phyloP scores from a whole-genome alignment of 2,113 vertebrate species.

The Trichomycterus rosablanca region DNA sequence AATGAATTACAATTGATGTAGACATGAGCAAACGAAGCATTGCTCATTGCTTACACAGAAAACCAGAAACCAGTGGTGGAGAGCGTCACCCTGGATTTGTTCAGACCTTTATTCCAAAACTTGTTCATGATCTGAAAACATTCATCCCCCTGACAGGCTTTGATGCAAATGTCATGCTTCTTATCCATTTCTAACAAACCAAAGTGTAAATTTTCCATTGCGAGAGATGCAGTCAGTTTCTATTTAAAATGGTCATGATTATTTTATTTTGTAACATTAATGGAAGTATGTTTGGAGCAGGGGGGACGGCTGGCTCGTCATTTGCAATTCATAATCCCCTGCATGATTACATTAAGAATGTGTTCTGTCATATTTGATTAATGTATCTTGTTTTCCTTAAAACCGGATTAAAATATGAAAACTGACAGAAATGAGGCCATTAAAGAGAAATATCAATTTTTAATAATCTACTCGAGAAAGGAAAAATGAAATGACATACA shows the following conservation, averaged over 20 bases:
- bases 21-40: constrained; percentile 39
- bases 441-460: constrained; percentile 90
- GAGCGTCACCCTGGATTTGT: no score
- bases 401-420: constrained; percentile 86
- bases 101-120: constrained; percentile 48
- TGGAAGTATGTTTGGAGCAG: constrained; percentile 77
- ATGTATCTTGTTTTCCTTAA: constrained; percentile 90
- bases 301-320: constrained; percentile 59
- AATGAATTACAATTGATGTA: neutral
- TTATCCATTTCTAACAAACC: constrained; percentile 57
- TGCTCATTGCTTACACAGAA: constrained; percentile 61
- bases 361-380: constrained; percentile 97
- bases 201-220: constrained; percentile 62
- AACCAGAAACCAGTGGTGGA: constrained; percentile 55
- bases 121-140: constrained; percentile 48
- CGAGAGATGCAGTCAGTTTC: constrained; percentile 66
- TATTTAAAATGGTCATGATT: constrained; percentile 87
- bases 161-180: constrained; percentile 55
- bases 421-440: constrained; percentile 91
- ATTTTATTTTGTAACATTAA: constrained; percentile 89
- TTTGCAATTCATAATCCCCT: constrained; percentile 97
- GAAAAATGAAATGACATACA: constrained; percentile 56
- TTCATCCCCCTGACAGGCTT: constrained; percentile 44
- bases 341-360: constrained; percentile 93
- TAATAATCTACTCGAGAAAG: constrained; percentile 72